Evolutionary conservation across 1,140 invertebrate species (phyloP).

Genomic region (Euura saliciscinereae): DNA sequence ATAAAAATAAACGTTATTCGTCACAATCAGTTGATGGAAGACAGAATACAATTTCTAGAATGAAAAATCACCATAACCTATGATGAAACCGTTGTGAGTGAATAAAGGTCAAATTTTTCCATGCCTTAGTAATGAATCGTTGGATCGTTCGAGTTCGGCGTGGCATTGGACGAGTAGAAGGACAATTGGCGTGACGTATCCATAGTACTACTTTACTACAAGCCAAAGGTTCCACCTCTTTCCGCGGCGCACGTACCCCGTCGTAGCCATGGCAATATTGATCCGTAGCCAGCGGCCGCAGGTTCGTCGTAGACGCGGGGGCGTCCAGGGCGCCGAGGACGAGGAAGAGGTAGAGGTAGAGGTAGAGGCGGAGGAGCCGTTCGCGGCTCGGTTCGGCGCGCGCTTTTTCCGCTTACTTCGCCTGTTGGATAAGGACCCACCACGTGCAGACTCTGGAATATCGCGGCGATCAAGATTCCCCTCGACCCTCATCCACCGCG

Average conservation of each 20-base stretch:
- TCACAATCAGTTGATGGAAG: too few relatives aligned
- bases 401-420: slow-evolving; percentile 13
- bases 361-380: background rate
- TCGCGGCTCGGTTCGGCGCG: slow-evolving; percentile 25
- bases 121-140: background rate
- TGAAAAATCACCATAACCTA: too few relatives aligned
- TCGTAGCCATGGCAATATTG: slow-evolving; percentile 51
- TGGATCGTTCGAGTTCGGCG: background rate
- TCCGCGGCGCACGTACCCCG: slow-evolving; percentile 18
- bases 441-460: background rate
- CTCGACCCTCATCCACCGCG: too few relatives aligned
- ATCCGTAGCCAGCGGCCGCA: slow-evolving; percentile 32
- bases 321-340: slow-evolving; percentile 8
- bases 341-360: slow-evolving; percentile 10
- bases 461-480: too few relatives aligned
- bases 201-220: slow-evolving; percentile 7
- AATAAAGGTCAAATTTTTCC: too few relatives aligned
- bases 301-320: slow-evolving; percentile 8
- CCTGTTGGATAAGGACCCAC: background rate
- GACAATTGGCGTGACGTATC: background rate
- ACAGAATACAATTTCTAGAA: too few relatives aligned
- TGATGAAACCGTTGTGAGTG: too few relatives aligned
- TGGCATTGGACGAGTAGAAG: background rate
- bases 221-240: slow-evolving; percentile 15
- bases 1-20: too few relatives aligned